A percentile compares a stretch with the other conserved stretches of the same genome.
phyloP scores from a whole-genome alignment of 2,797 vertebrate species.

The Helostoma temminkii region DNA sequence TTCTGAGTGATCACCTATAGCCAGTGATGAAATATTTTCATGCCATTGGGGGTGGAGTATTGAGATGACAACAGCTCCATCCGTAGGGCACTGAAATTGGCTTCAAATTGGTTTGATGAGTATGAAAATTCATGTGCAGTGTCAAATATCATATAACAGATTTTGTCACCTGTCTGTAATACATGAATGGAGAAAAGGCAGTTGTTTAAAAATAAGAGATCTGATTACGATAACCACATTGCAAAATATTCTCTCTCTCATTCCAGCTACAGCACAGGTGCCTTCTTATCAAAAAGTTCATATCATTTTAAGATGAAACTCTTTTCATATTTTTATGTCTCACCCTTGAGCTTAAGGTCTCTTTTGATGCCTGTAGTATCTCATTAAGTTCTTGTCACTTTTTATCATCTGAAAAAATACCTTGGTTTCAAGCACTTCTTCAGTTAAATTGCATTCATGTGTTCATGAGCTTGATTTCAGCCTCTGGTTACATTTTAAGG shows the following conservation, averaged over 20 bases:
- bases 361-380: constrained; percentile 59
- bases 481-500: constrained; percentile 6
- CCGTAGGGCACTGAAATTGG: no score
- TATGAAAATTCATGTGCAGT: no score
- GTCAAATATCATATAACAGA: no score
- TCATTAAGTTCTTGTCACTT: constrained; percentile 57
- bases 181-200: not conserved
- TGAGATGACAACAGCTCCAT: no score
- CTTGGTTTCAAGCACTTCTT: constrained; percentile 45
- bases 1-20: no score
- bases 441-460: constrained; percentile 23
- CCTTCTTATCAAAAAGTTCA: constrained; percentile 29
- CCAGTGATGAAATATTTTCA: no score
- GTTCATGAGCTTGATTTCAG: constrained; percentile 1
- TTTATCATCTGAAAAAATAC: constrained; percentile 32
- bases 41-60: no score
- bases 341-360: constrained; percentile 37
- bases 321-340: constrained; percentile 49
- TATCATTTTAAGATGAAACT: constrained; percentile 34
- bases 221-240: constrained; percentile 8
- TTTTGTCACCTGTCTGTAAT: no score
- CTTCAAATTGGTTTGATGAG: no score
- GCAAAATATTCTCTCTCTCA: constrained; percentile 15
- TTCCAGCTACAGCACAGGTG: constrained; percentile 38
- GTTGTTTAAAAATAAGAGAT: constrained; percentile 12